A percentile compares a stretch with the other conserved stretches of the same genome.
Evolutionary conservation across 2,888 invertebrate genomes (phyloP).

Genomic region (Himalopsyche tibetana): DNA sequence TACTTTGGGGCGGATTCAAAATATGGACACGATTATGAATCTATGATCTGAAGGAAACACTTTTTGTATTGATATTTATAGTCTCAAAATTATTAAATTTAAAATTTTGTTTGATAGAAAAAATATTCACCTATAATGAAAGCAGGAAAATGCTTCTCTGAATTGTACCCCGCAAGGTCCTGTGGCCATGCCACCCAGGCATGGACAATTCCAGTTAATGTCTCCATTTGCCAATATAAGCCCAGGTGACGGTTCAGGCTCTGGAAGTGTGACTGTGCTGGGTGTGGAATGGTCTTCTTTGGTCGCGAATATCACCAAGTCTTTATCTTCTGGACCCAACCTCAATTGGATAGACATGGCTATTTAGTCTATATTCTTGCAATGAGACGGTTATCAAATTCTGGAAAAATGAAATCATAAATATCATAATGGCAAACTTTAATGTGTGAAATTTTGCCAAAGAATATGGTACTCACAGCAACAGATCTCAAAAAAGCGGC

Average conservation of each 20-base stretch:
- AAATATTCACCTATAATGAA: constrained; percentile 84
- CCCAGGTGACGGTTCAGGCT: constrained; percentile 86
- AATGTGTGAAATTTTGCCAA: too few relatives aligned
- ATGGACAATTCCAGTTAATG: constrained; percentile 98
- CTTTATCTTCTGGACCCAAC: constrained; percentile 81
- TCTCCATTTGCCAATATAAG: constrained; percentile 89
- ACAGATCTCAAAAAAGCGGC: too few relatives aligned
- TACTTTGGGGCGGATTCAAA: too few relatives aligned
- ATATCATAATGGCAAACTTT: too few relatives aligned
- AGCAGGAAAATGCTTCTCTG: constrained; percentile 95
- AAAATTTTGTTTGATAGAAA: neutral
- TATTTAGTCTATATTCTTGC: neutral
- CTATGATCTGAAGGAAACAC: neutral
- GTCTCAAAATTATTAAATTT: neutral
- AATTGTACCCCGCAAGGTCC: constrained; percentile 97
- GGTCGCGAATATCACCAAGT: constrained; percentile 88
- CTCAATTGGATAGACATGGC: constrained; percentile 74
- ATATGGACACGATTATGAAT: too few relatives aligned
- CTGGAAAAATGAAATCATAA: neutral
- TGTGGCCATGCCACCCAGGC: constrained; percentile 97
- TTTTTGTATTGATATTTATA: neutral
- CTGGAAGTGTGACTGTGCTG: constrained; percentile 82
- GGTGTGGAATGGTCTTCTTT: constrained; percentile 87
- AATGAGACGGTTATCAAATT: neutral
- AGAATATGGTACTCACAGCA: too few relatives aligned